Percentiles rank a stretch among this genome's conserved stretches.
phyloP scores from a whole-genome alignment of 2,797 vertebrate species.

The Adelosebastes latens region DNA sequence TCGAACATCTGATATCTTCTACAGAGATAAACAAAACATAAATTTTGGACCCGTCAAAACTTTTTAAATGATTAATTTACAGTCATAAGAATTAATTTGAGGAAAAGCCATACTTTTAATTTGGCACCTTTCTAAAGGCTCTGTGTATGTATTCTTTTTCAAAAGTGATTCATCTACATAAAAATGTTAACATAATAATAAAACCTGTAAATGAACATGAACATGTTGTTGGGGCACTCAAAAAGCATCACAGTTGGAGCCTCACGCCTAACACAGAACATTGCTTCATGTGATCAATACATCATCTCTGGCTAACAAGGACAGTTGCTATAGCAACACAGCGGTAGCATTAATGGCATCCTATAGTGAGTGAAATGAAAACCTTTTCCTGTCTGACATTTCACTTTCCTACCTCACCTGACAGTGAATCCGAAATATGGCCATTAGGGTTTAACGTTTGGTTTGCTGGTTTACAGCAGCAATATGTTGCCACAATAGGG shows the following conservation, averaged over 20 bases:
- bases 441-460: neutral
- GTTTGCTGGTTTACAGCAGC: neutral
- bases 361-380: conserved; percentile 33
- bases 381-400: conserved; percentile 30
- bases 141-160: too few relatives aligned
- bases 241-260: neutral
- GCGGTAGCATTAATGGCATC: conserved; percentile 29
- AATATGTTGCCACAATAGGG: neutral
- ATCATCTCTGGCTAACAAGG: conserved; percentile 13
- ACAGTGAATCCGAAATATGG: conserved; percentile 13
- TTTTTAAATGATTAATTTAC: too few relatives aligned
- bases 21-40: too few relatives aligned
- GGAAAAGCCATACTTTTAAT: too few relatives aligned
- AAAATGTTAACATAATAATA: too few relatives aligned
- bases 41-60: too few relatives aligned
- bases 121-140: too few relatives aligned
- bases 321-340: conserved; percentile 59
- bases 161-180: too few relatives aligned
- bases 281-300: conserved; percentile 26
- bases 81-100: too few relatives aligned
- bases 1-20: too few relatives aligned
- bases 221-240: neutral
- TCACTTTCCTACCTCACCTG: conserved; percentile 12
- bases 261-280: neutral
- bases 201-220: neutral